Evolutionary conservation across 2,888 invertebrate species (phyloP).

Genomic region (Calameuta idolon): DNA sequence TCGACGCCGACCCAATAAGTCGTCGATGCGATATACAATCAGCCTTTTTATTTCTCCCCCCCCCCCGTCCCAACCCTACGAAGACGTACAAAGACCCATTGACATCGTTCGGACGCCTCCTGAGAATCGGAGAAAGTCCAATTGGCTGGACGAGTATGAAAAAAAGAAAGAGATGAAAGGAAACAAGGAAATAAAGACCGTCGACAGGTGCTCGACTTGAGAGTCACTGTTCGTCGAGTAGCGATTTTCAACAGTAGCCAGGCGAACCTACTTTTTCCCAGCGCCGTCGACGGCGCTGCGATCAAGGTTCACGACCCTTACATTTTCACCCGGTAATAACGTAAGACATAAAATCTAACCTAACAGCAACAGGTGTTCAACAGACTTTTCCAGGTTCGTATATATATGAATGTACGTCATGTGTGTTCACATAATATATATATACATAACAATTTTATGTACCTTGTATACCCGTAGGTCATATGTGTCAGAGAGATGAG

Average conservation of each 20-base stretch:
- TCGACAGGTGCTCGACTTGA: conserved; percentile 10
- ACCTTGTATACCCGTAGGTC: too few relatives aligned
- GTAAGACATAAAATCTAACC: too few relatives aligned
- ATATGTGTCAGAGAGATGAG: too few relatives aligned
- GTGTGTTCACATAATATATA: too few relatives aligned
- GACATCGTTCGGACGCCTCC: conserved; percentile 6
- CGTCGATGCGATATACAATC: conserved; percentile 15
- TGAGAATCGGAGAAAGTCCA: conserved; percentile 40
- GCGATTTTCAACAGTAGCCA: too few relatives aligned
- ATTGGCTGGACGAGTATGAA: conserved; percentile 30
- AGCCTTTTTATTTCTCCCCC: background rate
- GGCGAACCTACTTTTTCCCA: background rate
- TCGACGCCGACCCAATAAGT: background rate
- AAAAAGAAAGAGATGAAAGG: conserved; percentile 8
- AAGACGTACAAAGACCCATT: background rate
- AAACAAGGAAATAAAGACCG: conserved; percentile 21
- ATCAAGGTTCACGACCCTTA: too few relatives aligned
- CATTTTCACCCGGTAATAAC: too few relatives aligned
- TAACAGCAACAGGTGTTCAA: too few relatives aligned
- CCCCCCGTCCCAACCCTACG: background rate
- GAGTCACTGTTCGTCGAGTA: too few relatives aligned
- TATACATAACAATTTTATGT: too few relatives aligned
- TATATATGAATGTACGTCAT: too few relatives aligned
- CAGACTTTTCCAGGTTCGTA: too few relatives aligned
- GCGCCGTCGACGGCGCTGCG: background rate